phyloP scores from a whole-genome alignment of 1,140 invertebrate species.

The Andrena cerasifolii region DNA sequence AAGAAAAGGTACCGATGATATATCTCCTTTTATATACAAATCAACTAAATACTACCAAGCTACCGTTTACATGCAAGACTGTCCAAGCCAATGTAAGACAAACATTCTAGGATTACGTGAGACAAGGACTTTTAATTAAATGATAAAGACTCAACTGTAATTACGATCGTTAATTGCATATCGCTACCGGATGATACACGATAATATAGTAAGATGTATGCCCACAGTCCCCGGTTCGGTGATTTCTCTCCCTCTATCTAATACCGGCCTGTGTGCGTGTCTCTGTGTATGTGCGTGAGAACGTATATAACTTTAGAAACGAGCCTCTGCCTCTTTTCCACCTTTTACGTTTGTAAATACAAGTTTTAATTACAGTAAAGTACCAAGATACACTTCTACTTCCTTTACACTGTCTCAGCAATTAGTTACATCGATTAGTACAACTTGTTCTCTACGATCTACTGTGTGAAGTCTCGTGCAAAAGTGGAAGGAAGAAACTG shows the following conservation, averaged over 20 bases:
- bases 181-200: constrained; percentile 55
- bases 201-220: constrained; percentile 27
- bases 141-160: constrained; percentile 58
- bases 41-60: constrained; percentile 69
- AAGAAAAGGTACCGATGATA: constrained; percentile 25
- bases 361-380: constrained; percentile 62
- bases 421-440: constrained; percentile 71
- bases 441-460: constrained; percentile 68
- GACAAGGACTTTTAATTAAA: constrained; percentile 65
- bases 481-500: constrained; percentile 70
- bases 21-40: constrained; percentile 63
- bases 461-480: constrained; percentile 70
- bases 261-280: constrained; percentile 14
- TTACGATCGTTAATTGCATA: constrained; percentile 62
- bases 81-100: constrained; percentile 71
- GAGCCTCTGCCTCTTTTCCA: constrained; percentile 59
- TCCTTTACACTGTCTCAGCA: constrained; percentile 67
- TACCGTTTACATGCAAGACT: constrained; percentile 71
- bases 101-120: constrained; percentile 72
- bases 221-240: constrained; percentile 51
- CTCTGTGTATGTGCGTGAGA: not conserved
- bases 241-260: constrained; percentile 28
- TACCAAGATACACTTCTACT: constrained; percentile 69
- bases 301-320: constrained; percentile 27
- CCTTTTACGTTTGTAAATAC: constrained; percentile 57